phyloP scores from a whole-genome alignment of 2,888 invertebrate genomes.

The Melinaea menophilus region DNA sequence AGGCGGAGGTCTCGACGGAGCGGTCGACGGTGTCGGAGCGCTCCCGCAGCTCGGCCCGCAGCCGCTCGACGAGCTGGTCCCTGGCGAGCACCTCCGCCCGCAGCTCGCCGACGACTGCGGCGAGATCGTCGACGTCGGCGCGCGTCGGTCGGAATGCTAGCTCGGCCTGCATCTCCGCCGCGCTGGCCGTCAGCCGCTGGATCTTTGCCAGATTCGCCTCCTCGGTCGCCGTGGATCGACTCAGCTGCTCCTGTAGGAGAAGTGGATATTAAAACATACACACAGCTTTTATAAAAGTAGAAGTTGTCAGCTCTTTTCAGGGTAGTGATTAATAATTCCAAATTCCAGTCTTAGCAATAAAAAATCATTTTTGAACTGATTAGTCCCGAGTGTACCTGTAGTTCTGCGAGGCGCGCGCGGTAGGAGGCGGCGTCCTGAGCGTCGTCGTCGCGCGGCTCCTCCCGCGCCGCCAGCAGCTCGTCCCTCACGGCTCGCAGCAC shows the following conservation, averaged over 20 bases:
- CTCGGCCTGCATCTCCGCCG: conserved; percentile 77
- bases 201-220: conserved; percentile 78
- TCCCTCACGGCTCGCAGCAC: conserved; percentile 60
- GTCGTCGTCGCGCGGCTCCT: conserved; percentile 35
- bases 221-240: conserved; percentile 71
- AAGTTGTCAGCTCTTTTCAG: too few species aligned
- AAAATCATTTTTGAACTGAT: not conserved
- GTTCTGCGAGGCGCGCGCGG: conserved; percentile 54
- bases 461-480: conserved; percentile 61
- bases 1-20: conserved; percentile 36
- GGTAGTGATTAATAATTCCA: not conserved
- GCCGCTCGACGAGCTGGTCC: conserved; percentile 42
- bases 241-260: conserved; percentile 56
- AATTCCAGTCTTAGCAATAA: not conserved
- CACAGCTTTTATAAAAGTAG: too few species aligned
- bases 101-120: conserved; percentile 57
- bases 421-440: conserved; percentile 49
- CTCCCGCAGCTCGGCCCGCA: conserved; percentile 37
- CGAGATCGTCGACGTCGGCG: conserved; percentile 76
- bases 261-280: not conserved
- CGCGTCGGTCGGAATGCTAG: conserved; percentile 78
- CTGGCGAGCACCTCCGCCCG: conserved; percentile 50
- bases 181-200: conserved; percentile 69
- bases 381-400: conserved; percentile 48
- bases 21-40: conserved; percentile 38